phyloP scores from a whole-genome alignment of 2,113 vertebrate genomes.

The Genyomyrus donnyi region DNA sequence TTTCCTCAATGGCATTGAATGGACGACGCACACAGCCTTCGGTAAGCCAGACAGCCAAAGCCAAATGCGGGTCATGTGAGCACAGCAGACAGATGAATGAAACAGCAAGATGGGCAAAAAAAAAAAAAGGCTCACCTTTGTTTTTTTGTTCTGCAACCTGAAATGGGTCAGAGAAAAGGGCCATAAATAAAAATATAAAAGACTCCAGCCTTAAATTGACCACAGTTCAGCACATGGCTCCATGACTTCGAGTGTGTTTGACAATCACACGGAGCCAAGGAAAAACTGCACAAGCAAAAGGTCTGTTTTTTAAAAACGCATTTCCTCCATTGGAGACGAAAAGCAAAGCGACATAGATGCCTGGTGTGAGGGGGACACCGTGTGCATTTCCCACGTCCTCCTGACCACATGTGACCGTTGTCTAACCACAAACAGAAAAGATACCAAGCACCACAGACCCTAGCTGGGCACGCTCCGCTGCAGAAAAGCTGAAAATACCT shows the following conservation, averaged over 20 bases:
- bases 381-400: background rate
- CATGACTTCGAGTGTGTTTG: background rate
- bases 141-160: slow-evolving; percentile 99
- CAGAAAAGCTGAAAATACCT: slow-evolving; percentile 58
- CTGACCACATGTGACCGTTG: background rate
- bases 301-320: background rate
- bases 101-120: background rate
- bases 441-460: background rate
- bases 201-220: background rate
- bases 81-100: background rate
- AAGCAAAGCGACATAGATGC: background rate
- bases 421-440: background rate
- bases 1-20: background rate
- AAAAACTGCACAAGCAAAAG: background rate
- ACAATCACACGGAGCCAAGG: no score
- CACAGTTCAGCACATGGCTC: background rate
- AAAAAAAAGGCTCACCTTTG: slow-evolving; percentile 78
- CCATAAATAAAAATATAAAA: background rate
- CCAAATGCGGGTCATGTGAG: background rate
- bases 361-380: background rate
- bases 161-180: slow-evolving; percentile 34
- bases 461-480: background rate
- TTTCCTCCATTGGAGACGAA: background rate
- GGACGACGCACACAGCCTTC: background rate
- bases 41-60: background rate